Conservation (phyloP, 2,113 vertebrate species). For the Falcunculus frontatus region DNA sequence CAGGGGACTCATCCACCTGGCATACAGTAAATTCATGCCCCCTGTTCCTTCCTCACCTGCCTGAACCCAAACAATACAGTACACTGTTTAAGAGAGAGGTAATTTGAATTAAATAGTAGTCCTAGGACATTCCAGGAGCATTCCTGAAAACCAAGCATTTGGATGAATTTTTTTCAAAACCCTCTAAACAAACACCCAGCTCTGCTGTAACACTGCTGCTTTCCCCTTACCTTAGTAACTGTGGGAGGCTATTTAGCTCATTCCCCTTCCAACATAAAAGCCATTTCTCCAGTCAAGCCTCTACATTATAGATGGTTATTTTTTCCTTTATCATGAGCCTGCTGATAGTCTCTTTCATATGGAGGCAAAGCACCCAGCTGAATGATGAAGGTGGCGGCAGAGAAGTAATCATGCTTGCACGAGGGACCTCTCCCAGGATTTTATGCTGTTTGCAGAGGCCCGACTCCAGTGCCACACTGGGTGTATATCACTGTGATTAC, state of each 20-base stretch:
- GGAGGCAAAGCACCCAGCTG: not conserved
- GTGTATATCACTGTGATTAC: not conserved
- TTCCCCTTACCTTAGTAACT: not conserved
- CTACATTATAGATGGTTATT: not conserved
- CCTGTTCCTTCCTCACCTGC: not conserved
- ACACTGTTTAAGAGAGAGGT: not conserved
- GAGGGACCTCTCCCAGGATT: not conserved
- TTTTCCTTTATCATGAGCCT: not conserved
- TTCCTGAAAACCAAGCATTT: not conserved
- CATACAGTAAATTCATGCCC: not conserved
- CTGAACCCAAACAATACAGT: not conserved
- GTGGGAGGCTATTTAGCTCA: not conserved
- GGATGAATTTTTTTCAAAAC: not conserved
- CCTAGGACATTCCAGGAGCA: not conserved
- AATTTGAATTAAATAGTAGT: not conserved
- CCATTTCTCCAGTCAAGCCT: constrained; percentile 10
- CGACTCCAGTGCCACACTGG: not conserved
- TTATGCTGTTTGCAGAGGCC: not conserved
- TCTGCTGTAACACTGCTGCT: not conserved
- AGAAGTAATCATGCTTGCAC: not conserved
- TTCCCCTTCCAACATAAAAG: not conserved
- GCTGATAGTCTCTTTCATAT: not conserved
- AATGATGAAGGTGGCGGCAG: not conserved
- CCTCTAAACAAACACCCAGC: not conserved
- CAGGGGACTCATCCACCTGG: too few relatives aligned